Evolutionary conservation across 2,113 vertebrate genomes (phyloP), one percentile per base, ranked within the genome.

Genomic region (Pagrus major): DNA sequence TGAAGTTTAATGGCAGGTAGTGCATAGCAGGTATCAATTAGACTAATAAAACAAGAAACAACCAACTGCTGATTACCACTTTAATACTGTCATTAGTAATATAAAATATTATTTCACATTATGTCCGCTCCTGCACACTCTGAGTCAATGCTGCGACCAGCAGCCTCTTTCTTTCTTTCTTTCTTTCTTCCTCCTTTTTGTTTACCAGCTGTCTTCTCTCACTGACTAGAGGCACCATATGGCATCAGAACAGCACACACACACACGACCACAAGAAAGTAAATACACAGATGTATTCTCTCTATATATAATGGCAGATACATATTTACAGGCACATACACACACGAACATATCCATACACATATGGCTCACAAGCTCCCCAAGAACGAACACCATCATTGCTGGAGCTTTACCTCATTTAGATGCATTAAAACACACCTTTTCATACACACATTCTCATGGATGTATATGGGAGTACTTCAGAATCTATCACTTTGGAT

Each of bases 1-100:
- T 88, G 81, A 92, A 92, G 83, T 84, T 70, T 54, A 82, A 90
- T 88, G 76, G 85, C 81, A 90, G 89, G 67, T 86, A 87, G 70
- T 67, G 78, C 76, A 74, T 59, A 76, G 78, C 80, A 88, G 86
- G 77, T 87, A 90, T 89, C 81, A 92, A 84, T 90, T 87, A 88
- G 83, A 81, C 60, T 76, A 88, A 73, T 63, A 85, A 51, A 78
- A 77, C 80, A 84, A 81, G 46, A 72, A 83, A 66, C 64, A 69
- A 72, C 15, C 69, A 60, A 71, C 51, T 68, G 76, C 71, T 86
- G 80, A 89, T 89, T 84, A 80, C 58, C 66, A 78, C 55, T 80
- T 85, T 82, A 89, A 86, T 49, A 44, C 71, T 39, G 60, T 33
- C 63, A 70, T 82, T 47, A 67, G 60, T 71, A 71, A 84, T 83